These are phyloP conservation scores for Agelastica alni DNA, from an alignment of 2,888 invertebrate species.

Conservation along the genomic window DNA sequence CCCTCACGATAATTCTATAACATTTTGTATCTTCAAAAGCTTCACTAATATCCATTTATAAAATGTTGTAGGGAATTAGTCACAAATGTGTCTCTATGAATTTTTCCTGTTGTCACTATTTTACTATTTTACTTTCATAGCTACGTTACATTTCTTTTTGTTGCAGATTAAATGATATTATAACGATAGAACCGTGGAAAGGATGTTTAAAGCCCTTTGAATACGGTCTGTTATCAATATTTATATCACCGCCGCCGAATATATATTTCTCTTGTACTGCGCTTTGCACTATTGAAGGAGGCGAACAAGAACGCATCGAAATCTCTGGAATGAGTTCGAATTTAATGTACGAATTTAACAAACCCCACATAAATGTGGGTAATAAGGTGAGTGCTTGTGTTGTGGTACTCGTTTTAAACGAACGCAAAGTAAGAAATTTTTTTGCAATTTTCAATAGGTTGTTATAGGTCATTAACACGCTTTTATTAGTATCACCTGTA, in stretches of 20 bases:
- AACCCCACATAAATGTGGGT: conserved; percentile 52
- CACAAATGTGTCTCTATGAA: too few species aligned
- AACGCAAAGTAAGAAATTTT: too few species aligned
- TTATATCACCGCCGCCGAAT: conserved; percentile 58
- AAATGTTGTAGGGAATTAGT: too few species aligned
- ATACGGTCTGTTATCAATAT: conserved; percentile 56
- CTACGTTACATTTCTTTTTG: too few species aligned
- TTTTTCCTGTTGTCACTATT: too few species aligned
- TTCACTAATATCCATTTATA: too few species aligned
- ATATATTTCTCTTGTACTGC: conserved; percentile 57
- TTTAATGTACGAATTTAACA: conserved; percentile 59
- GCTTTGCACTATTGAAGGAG: conserved; percentile 62
- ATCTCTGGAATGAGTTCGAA: conserved; percentile 61
- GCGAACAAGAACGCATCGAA: conserved; percentile 60
- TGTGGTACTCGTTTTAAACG: background rate
- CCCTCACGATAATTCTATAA: too few species aligned
- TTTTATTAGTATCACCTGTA: too few species aligned
- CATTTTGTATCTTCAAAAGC: too few species aligned
- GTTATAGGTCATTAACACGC: too few species aligned
- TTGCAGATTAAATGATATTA: conserved; percentile 14
- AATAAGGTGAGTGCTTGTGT: conserved; percentile 45
- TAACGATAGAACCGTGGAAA: conserved; percentile 56
- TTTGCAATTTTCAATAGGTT: too few species aligned
- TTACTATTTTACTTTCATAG: too few species aligned
- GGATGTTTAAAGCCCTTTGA: conserved; percentile 62